Evolutionary conservation across 1,140 invertebrate species (phyloP), one percentile per base, ranked within the genome.

Genomic region (Drosophila triauraria): DNA sequence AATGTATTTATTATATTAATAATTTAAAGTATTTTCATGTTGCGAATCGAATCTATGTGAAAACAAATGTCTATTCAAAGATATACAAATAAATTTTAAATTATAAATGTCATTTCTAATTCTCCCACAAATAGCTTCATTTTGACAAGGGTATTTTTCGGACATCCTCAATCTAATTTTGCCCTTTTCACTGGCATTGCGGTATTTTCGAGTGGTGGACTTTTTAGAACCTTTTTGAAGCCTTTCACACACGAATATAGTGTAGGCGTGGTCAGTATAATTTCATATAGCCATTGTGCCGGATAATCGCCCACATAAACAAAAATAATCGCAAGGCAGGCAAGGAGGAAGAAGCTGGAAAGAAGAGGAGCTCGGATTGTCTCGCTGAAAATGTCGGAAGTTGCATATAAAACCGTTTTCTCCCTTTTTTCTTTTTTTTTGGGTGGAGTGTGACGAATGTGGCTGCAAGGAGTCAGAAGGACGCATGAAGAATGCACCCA

Each of bases 301-400:
- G 67, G 64, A 84, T 80, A 80, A 90, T 82, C 56, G 58, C 48
- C 57, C 50, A 75, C 46, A 85, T 82, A 82, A 85, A 80, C 65
- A 75, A 85, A 90, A 82, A 75, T 80, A 80, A 80, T 84, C 69
- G 57, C 61, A 76, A 48, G 56, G 53, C 53, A 70, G 61, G 20
- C 25, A 46, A 43, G 35, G 42, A 12, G 1, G 6, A 25, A 40
- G n/a, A 13, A 38, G 27, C 15, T 27, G 20, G 35, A 13, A 25
- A 27, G 20, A 48, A 6, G 15, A 50, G 48, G 20, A 50, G 35
- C 27, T 71, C 38, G 9, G 61, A 44, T 64, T 42, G 43, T 2
- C 40, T 2, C 43, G 17, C 9, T 35, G 35, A 17, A 46, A 17
- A 10, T 25, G 13, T 20, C 38, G 38, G 38, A 72, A 72, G 44